phyloP scores from a whole-genome alignment of 2,113 vertebrate species.

The Microtus pennsylvanicus region DNA sequence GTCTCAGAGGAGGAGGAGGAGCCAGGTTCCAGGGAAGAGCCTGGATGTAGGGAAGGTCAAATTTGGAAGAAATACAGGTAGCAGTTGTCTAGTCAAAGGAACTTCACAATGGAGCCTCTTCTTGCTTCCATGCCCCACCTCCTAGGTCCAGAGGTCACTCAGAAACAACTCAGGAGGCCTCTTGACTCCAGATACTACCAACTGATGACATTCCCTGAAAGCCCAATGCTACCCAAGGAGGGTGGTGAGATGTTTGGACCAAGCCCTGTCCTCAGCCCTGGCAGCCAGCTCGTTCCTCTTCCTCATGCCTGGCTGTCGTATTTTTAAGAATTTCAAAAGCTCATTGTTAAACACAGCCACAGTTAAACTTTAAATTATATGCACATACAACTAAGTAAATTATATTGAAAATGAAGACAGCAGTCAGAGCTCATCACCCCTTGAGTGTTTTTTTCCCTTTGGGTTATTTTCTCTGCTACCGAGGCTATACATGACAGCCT shows the following conservation, averaged over 20 bases:
- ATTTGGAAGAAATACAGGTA: background rate
- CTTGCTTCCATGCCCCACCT: background rate
- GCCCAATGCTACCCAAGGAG: background rate
- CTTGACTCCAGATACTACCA: background rate
- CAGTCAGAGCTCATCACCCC: background rate
- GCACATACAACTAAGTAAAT: background rate
- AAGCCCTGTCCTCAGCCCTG: fast-evolving
- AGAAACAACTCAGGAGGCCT: background rate
- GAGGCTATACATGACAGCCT: fast-evolving
- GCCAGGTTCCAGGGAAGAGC: background rate
- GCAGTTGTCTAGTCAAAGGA: background rate
- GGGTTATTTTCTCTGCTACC: fast-evolving
- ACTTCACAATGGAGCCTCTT: background rate
- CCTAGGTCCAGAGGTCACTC: background rate
- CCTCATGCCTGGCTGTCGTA: fast-evolving
- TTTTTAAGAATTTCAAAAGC: background rate
- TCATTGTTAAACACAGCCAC: background rate
- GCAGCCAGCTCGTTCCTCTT: background rate
- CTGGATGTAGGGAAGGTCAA: background rate
- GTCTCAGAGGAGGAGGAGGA: background rate
- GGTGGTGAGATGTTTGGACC: fast-evolving
- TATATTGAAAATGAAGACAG: background rate
- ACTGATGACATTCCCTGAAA: background rate
- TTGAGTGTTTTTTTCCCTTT: background rate
- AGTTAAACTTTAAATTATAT: background rate